phyloP scores from a whole-genome alignment of 2,888 invertebrate genomes.

The Coelinius sp. region DNA sequence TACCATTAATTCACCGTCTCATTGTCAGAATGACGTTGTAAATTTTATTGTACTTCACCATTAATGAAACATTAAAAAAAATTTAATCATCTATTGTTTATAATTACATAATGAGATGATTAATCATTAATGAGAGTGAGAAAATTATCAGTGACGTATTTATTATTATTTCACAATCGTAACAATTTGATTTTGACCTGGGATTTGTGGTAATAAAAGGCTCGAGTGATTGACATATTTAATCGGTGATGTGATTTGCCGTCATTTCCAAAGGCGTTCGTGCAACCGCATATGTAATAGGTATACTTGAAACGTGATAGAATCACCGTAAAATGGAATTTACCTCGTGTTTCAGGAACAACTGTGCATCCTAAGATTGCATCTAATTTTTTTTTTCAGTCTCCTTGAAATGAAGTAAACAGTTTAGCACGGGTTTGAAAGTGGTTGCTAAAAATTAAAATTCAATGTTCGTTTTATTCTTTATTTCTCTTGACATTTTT shows the following conservation, averaged over 20 bases:
- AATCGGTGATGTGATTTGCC: slow-evolving; percentile 21
- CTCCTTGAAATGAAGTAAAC: slow-evolving; percentile 34
- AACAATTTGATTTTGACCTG: not conserved
- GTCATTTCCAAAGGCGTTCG: slow-evolving; percentile 4
- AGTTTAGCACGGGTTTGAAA: not conserved
- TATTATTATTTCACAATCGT: not conserved
- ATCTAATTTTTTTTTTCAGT: slow-evolving; percentile 22
- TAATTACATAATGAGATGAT: not conserved
- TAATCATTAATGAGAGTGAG: not conserved
- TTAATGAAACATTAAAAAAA: no score
- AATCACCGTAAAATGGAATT: slow-evolving; percentile 13
- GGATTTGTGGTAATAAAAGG: not conserved
- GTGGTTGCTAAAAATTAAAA: no score
- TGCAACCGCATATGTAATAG: not conserved
- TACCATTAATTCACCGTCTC: not conserved
- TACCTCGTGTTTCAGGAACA: slow-evolving; percentile 27
- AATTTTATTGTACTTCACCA: no score
- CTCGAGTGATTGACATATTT: slow-evolving; percentile 6
- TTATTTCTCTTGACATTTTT: no score
- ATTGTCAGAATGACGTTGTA: not conserved
- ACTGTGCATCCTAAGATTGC: slow-evolving; percentile 39
- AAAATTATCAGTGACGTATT: not conserved
- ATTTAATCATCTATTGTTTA: not conserved
- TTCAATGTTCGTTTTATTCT: no score
- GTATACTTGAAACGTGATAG: slow-evolving; percentile 18